phyloP scores from a whole-genome alignment of 2,113 vertebrate genomes.

The Thinocorus orbignyianus region DNA sequence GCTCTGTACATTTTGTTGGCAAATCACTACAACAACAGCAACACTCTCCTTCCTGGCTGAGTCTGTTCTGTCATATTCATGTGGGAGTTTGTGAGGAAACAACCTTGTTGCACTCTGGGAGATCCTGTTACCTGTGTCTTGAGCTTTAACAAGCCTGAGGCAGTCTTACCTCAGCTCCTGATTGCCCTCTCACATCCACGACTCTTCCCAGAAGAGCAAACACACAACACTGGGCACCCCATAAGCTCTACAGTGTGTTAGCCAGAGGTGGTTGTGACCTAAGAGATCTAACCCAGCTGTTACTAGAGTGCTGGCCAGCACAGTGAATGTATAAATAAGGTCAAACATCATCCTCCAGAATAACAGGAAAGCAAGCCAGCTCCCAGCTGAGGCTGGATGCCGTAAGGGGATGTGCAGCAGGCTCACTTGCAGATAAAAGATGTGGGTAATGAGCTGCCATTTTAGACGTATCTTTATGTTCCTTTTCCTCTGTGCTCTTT shows the following conservation, averaged over 20 bases:
- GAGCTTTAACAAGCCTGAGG: neutral
- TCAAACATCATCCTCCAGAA: neutral
- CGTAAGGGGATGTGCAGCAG: neutral
- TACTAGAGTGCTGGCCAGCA: neutral
- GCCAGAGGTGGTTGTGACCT: neutral
- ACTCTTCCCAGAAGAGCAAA: constrained; percentile 3
- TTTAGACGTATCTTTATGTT: neutral
- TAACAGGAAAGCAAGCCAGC: neutral
- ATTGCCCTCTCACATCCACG: neutral
- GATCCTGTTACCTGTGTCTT: neutral
- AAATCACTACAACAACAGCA: neutral
- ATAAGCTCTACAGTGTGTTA: neutral
- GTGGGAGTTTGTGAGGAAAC: constrained; percentile 39
- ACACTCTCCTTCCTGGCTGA: neutral
- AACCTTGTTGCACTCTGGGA: neutral
- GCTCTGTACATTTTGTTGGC: neutral
- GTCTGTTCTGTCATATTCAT: neutral
- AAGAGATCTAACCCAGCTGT: neutral
- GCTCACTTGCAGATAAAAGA: neutral
- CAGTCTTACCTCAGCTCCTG: constrained; percentile 14
- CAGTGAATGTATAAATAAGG: neutral
- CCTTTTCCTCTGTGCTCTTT: neutral
- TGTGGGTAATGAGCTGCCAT: neutral
- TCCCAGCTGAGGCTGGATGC: neutral
- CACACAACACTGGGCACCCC: neutral